phyloP scores from a whole-genome alignment of 2,888 invertebrate genomes.

The Tenthredo notha region DNA sequence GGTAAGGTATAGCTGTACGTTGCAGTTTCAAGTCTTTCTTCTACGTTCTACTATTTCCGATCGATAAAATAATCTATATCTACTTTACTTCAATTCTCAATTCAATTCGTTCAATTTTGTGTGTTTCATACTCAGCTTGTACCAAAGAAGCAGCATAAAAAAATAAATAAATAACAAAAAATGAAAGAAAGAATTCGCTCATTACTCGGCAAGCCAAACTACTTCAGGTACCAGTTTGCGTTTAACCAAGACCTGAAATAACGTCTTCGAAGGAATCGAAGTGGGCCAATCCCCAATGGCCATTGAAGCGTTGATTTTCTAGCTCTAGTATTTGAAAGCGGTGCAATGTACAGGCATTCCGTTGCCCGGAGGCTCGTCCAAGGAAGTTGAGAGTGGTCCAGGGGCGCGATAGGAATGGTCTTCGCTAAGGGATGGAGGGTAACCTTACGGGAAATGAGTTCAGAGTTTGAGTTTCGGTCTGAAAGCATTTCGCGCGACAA shows the following conservation, averaged over 20 bases:
- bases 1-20: background rate
- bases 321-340: slow-evolving; percentile 4
- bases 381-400: slow-evolving; percentile 43
- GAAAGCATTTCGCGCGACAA: slow-evolving; percentile 46
- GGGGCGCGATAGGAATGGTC: slow-evolving; percentile 22
- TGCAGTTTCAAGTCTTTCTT: background rate
- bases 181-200: background rate
- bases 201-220: background rate
- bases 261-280: slow-evolving; percentile 2
- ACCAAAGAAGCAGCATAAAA: background rate
- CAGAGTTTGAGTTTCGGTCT: slow-evolving; percentile 37
- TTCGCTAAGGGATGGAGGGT: background rate
- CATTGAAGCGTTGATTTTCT: slow-evolving; percentile 37
- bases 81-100: background rate
- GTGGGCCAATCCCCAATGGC: slow-evolving; percentile 21
- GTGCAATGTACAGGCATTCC: background rate
- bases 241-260: background rate
- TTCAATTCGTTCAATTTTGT: background rate
- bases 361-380: slow-evolving; percentile 15
- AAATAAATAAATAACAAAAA: background rate
- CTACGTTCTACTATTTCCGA: background rate
- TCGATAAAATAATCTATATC: background rate
- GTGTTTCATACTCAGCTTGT: background rate
- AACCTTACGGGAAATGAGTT: slow-evolving; percentile 38
- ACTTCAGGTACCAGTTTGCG: background rate